Evolutionary conservation across 1,140 invertebrate genomes (phyloP), one percentile per base, ranked within the genome.

Genomic region (Pantala flavescens): DNA sequence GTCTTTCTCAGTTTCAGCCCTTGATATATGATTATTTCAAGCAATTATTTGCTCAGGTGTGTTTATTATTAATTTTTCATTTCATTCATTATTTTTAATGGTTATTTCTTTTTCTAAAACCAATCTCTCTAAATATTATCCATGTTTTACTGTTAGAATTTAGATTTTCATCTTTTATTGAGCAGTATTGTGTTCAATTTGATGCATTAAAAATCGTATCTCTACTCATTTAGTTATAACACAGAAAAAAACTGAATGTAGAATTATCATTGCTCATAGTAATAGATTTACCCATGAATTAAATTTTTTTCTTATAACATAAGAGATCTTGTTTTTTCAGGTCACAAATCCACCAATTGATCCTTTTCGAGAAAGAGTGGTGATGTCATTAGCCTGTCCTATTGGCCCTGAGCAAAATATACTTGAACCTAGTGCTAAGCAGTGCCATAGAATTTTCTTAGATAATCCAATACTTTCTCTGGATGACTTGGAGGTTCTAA

Each of bases 301-400:
- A n/a, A n/a, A n/a, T n/a, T n/a, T n/a, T n/a, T n/a, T n/a, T n/a
- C n/a, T n/a, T n/a, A n/a, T n/a, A n/a, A n/a, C n/a, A n/a, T n/a
- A n/a, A n/a, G n/a, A 74, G 19, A 74, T n/a, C 3, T 43, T 77
- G 75, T 24, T 76, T 76, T 77, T 76, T 42, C 73, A 88, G 86
- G 97, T 99, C 71, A 99, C 98, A 76, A 99, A 99, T 86, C 98
- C 98, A n/a, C 97, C 98, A 7, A 99, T 99, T 77, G 98, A 99
- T 88, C 98, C 98, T 55, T 98, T 99, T 87, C 90, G 98, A 78
- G 98, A 99, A 84, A 96, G 95, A 82, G 94, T 99, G 77, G 97
- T 99, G 72, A 99, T 99, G 97, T 98, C 97, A 0, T 84, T 99
- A 80, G 89, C 95, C 76, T 94, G 93, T 79, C 93, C 93, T 0